Evolutionary conservation across 1,140 invertebrate species (phyloP), one percentile per base, ranked within the genome.

Genomic region (Tribolium castaneum): DNA sequence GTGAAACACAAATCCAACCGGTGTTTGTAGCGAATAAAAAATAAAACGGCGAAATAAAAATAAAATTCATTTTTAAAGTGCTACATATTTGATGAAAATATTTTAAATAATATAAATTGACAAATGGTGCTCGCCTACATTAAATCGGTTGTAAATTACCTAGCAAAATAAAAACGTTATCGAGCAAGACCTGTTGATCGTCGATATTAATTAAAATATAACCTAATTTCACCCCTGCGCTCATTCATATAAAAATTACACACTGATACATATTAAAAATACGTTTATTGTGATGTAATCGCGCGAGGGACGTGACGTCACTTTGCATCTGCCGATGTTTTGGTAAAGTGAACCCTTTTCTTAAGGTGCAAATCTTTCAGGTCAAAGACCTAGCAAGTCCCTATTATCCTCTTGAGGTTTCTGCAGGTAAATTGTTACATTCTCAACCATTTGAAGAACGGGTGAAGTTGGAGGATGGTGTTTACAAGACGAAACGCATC

Each of bases 151-250:
- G 59, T 66, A 66, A 66, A 66, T 66, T 39, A 66, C 59, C 25
- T 66, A 25, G 22, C 62, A 78, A 80, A 74, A 78, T 51, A 78
- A 78, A 80, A 75, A 54, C 56, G 25, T 22, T 51, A 62, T 74
- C 77, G 54, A 75, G 9, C 50, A 22, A 35, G 45, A 80, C 76
- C 79, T 80, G 79, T 80, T 80, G 80, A 78, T 71, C 50, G 50
- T 56, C 19, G 22, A 80, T 66, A 73, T 75, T 76, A 80, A 78
- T 80, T 78, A 76, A 78, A 76, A 79, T 76, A 79, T 79, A 79
- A 79, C 78, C 78, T 79, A 75, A 79, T 79, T 79, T 76, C 59
- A 66, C 59, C 59, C 59, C 59, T 66, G 59, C 59, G 59, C 9
- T 66, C 59, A 66, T 66, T 66, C 59, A 52, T 76, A 79, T 76